Evolutionary conservation across 1,140 invertebrate genomes (phyloP).

Genomic region (Musca vetustissima): DNA sequence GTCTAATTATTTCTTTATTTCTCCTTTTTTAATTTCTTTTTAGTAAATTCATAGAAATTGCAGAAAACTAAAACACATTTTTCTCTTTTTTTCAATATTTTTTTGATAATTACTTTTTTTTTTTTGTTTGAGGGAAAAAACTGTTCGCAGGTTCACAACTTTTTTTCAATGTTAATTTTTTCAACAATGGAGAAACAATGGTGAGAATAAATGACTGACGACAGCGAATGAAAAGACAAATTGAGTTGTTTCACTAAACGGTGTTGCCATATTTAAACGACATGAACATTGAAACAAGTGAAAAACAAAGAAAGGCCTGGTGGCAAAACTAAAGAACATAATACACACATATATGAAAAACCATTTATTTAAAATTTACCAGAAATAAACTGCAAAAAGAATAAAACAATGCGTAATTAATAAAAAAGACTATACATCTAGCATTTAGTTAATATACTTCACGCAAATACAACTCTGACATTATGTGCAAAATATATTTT

Average conservation of each 20-base stretch:
- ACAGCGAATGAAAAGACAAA: conserved; percentile 11
- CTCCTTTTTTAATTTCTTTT: too few relatives aligned
- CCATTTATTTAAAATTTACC: too few relatives aligned
- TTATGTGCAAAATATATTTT: neutral
- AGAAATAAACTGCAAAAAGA: too few relatives aligned
- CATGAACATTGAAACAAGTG: neutral
- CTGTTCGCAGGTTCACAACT: neutral
- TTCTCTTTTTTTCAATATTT: too few relatives aligned
- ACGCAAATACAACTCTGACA: conserved; percentile 2
- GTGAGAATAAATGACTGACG: conserved; percentile 15
- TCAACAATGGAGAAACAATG: conserved; percentile 10
- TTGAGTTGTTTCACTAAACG: neutral
- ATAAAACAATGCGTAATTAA: too few relatives aligned
- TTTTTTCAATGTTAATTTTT: conserved; percentile 19
- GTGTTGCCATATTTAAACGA: neutral
- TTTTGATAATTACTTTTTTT: conserved; percentile 5
- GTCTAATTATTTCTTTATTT: too few relatives aligned
- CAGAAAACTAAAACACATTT: too few relatives aligned
- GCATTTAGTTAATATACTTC: neutral
- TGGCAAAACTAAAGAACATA: neutral
- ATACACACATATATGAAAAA: neutral
- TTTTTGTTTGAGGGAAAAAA: neutral
- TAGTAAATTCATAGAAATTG: too few relatives aligned
- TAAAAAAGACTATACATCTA: neutral
- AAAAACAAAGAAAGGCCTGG: too few relatives aligned